These are phyloP conservation scores for Girardinichthys multiradiatus DNA, from an alignment of 2,113 vertebrate species.

Conservation along the genomic window DNA sequence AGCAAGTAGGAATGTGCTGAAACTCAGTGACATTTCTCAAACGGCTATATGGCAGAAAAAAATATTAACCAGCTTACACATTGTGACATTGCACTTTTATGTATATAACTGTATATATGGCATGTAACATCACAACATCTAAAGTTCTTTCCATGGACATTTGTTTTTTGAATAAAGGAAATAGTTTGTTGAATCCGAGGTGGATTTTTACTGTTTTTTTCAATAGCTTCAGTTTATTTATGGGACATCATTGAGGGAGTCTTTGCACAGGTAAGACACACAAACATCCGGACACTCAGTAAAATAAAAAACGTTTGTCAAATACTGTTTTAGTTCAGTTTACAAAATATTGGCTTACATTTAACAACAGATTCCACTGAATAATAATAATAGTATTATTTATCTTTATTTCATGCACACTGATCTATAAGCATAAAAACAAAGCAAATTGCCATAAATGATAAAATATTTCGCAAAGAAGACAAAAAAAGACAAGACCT, in stretches of 20 bases:
- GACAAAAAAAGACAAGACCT: too few species aligned
- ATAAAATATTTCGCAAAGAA: too few species aligned
- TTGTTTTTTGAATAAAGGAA: slow-evolving; percentile 99
- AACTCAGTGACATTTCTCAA: slow-evolving; percentile 76
- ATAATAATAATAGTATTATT: too few species aligned
- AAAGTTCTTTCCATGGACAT: slow-evolving; percentile 83
- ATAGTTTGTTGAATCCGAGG: slow-evolving; percentile 83
- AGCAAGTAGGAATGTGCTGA: slow-evolving; percentile 42
- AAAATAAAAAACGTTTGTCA: too few species aligned
- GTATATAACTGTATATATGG: slow-evolving; percentile 97
- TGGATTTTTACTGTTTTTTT: slow-evolving; percentile 14
- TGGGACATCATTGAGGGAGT: background rate
- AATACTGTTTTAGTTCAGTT: too few species aligned
- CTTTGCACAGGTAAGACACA: background rate
- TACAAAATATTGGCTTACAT: background rate
- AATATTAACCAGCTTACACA: slow-evolving; percentile 86
- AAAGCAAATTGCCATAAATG: too few species aligned
- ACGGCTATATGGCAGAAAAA: slow-evolving; percentile 73
- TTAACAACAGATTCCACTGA: background rate
- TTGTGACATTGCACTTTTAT: slow-evolving; percentile 95
- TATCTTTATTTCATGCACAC: too few species aligned
- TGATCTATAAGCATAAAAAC: too few species aligned
- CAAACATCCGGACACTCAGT: background rate
- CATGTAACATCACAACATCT: slow-evolving; percentile 91
- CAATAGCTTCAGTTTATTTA: background rate